These are phyloP conservation scores for Blastomussa wellsi DNA, from an alignment of 92 coral and sea anemone species.

Conservation along the genomic window DNA sequence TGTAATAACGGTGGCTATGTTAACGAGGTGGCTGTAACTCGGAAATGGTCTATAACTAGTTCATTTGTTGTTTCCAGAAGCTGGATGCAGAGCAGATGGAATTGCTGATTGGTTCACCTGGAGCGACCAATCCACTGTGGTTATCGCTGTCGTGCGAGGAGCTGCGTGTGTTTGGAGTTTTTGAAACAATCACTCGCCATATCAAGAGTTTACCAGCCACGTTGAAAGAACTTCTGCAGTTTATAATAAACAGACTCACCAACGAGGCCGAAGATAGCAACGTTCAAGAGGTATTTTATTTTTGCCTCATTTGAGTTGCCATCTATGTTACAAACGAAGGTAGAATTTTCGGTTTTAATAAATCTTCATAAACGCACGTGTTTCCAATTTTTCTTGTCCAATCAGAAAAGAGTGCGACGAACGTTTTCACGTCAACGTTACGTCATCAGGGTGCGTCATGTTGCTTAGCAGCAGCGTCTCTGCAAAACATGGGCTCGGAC, in stretches of 20 bases:
- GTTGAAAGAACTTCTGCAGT: constrained; percentile 67
- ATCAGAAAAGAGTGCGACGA: not conserved
- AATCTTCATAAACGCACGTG: not conserved
- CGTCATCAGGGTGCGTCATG: not conserved
- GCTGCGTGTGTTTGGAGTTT: constrained; percentile 83
- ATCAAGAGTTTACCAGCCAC: constrained; percentile 59
- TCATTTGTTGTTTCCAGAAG: constrained; percentile 42
- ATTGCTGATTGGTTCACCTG: constrained; percentile 52
- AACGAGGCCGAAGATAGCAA: constrained; percentile 68
- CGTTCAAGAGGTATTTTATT: constrained; percentile 60
- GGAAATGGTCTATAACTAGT: not conserved
- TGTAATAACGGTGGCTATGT: too few species aligned
- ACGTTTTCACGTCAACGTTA: not conserved
- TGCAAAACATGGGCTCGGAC: not conserved
- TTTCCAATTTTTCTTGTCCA: not conserved
- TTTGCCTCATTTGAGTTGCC: not conserved
- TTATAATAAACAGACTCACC: constrained; percentile 66
- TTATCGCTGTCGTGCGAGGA: constrained; percentile 77
- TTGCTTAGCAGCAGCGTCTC: not conserved
- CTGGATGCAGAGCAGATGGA: constrained; percentile 76
- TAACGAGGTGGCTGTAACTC: too few species aligned
- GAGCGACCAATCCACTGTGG: constrained; percentile 77
- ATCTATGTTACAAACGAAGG: not conserved
- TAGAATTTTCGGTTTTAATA: not conserved
- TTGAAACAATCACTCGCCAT: constrained; percentile 79